Base-by-base conservation (phyloP, 2,888 invertebrate genomes). In the Dolichomitus sp. region DNA sequence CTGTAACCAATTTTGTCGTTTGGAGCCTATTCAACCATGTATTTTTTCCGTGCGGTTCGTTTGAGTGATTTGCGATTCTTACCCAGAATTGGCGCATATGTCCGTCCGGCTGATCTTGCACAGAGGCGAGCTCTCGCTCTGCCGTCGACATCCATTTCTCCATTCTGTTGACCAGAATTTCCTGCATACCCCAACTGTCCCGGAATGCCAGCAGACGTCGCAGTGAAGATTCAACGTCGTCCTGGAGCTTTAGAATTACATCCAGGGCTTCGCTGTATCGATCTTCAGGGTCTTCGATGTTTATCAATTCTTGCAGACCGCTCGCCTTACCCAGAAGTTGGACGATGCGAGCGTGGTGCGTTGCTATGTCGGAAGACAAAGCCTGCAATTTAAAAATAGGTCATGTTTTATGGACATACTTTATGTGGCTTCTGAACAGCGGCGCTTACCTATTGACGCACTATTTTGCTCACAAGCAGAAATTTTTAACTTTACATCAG, bases 51-150 rank as follows among this genome's bases (percentile, higher is more conserved):
- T 23, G 23, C 23, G 33, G 9, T 14, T 11, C 12, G 9, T 27
- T 19, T 3, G 23, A 33, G 19, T 59, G 17, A 17, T n/a, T 59
- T 7, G 37, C 7, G 45, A 65, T 74, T 0, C 93, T 94, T 92
- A 95, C 95, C 98, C 98, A 98, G 94, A 98, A 98, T 88, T 97
- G 96, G 87, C 97, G 95, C 93, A 97, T 96, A 88, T 97, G 97
- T 72, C 96, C 96, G 83, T 96, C 96, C 12, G 95, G 94, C 0
- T 96, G 96, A 78, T 95, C 94, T 76, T 95, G 94, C 48, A 98
- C 95, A 33, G 95, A 94, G 80, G 95, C 95, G 63, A 98, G 93
- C 91, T 97, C 97, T 72, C 95, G 95, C 88, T 97, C 97, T 0
- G 97, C 97, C 73, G 95, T 95, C 83, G 95, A 96, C 92, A 98